Base-by-base conservation (phyloP, 2,113 vertebrate species). In the Phrynosoma platyrhinos region DNA sequence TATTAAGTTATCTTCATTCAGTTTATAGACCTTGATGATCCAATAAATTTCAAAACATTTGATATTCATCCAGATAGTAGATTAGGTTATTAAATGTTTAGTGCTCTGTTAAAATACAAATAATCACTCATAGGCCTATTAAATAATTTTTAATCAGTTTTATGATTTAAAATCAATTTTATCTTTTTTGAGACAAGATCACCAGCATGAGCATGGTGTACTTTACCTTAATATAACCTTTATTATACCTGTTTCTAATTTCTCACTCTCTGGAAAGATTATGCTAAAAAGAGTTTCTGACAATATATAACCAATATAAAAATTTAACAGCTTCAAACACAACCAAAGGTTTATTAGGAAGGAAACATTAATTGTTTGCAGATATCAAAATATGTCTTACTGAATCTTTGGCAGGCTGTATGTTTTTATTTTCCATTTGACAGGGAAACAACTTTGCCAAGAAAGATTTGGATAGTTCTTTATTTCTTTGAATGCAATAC, bases 401-500 rank as follows among this genome's bases (percentile, higher is more conserved):
- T 82, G 30, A 20, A 82, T 82, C 52, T 93, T 89, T 52, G 32
- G 21, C 36, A 85, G 30, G 71, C 27, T 80, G 87, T 32, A 88
- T 74, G n/a, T 2, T 78, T 71, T 32, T 62, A 69, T n/a, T 86
- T 87, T 76, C 36, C 53, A 75, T 20, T 77, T 92, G 32, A 90
- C 58, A 90, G 79, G 55, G 84, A 90, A 47, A 32, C n/a, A 76
- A 10, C 12, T 27, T 13, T 47, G 2, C 20, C 90, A 36, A 90
- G 32, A 0, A 85, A 9, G 87, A 74, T 55, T 66, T 27, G 87
- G 88, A 69, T 80, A 78, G 74, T 90, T 89, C 85, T 0, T 2
- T 47, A 84, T 87, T 83, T 89, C 1, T 30, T 85, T 88, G 90
- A 84, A 79, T 86, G 8, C 1, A 69, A 83, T 90, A 58, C n/a